These are phyloP conservation scores for Lymantria monacha DNA, from an alignment of 2,888 invertebrate species.

Conservation along the genomic window DNA sequence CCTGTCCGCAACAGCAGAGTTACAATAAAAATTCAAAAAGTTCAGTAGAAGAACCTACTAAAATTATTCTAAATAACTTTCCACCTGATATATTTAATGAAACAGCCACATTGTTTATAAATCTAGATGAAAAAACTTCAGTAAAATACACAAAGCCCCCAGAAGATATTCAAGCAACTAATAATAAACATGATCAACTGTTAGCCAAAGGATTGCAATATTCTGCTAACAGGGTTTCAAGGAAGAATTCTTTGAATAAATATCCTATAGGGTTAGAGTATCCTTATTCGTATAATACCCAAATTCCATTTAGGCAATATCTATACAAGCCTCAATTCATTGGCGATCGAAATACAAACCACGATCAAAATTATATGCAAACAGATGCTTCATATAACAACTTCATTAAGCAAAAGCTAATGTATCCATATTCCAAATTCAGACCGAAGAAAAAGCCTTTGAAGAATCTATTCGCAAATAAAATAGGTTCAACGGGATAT, in stretches of 20 bases:
- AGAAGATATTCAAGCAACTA: not conserved
- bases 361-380: constrained; percentile 1
- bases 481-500: constrained; percentile 13
- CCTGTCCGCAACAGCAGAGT: constrained; percentile 31
- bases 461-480: constrained; percentile 17
- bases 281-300: constrained; percentile 5
- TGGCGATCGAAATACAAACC: not conserved
- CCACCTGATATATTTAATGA: constrained; percentile 58
- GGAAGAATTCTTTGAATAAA: constrained; percentile 6
- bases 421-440: constrained; percentile 15
- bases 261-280: constrained; percentile 7
- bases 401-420: constrained; percentile 4
- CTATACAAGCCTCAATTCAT: constrained; percentile 4
- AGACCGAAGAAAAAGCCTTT: constrained; percentile 18
- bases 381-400: constrained; percentile 6
- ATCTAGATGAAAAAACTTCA: constrained; percentile 29
- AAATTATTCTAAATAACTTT: constrained; percentile 17
- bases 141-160: not conserved
- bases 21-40: constrained; percentile 25
- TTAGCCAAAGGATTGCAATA: constrained; percentile 6
- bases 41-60: constrained; percentile 32
- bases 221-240: not conserved
- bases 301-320: constrained; percentile 11
- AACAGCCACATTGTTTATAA: constrained; percentile 52
- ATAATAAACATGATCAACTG: constrained; percentile 1